phyloP scores from a whole-genome alignment of 2,888 invertebrate species.

The Ellobium chinense region DNA sequence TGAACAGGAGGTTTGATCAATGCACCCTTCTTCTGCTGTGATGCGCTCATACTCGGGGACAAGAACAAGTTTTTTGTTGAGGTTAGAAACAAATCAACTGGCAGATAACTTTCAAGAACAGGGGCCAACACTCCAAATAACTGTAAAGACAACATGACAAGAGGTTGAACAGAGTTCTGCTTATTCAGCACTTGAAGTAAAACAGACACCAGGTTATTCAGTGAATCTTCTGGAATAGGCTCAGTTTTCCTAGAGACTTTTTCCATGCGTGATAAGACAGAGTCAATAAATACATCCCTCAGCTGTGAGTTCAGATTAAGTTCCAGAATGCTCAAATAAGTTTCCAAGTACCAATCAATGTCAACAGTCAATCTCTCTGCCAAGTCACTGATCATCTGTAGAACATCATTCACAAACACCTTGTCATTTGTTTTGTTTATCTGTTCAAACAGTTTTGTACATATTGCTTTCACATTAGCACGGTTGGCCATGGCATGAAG shows the following conservation, averaged over 20 bases:
- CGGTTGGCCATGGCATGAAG: constrained; percentile 74
- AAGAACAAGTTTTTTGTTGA: neutral
- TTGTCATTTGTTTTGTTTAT: constrained; percentile 11
- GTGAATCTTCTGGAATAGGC: neutral
- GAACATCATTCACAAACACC: constrained; percentile 4
- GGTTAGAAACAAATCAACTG: constrained; percentile 5
- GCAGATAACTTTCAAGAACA: neutral
- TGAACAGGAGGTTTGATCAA: constrained; percentile 1
- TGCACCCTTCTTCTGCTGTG: neutral
- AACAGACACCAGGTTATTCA: neutral
- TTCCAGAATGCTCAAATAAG: constrained; percentile 26
- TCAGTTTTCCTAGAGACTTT: neutral
- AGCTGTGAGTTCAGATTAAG: neutral
- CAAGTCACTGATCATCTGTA: constrained; percentile 35
- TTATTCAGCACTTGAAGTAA: constrained; percentile 17
- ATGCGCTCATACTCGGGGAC: neutral
- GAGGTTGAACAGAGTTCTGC: neutral
- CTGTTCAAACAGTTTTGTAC: constrained; percentile 40
- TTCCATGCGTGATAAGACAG: constrained; percentile 27
- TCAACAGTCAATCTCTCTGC: constrained; percentile 31
- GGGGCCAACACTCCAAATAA: constrained; percentile 35
- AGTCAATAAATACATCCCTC: constrained; percentile 12
- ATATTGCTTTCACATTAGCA: constrained; percentile 68
- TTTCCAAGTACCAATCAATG: constrained; percentile 29
- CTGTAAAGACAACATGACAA: constrained; percentile 23